Base-by-base conservation (phyloP, 1,140 invertebrate genomes). In the Plodia interpunctella region DNA sequence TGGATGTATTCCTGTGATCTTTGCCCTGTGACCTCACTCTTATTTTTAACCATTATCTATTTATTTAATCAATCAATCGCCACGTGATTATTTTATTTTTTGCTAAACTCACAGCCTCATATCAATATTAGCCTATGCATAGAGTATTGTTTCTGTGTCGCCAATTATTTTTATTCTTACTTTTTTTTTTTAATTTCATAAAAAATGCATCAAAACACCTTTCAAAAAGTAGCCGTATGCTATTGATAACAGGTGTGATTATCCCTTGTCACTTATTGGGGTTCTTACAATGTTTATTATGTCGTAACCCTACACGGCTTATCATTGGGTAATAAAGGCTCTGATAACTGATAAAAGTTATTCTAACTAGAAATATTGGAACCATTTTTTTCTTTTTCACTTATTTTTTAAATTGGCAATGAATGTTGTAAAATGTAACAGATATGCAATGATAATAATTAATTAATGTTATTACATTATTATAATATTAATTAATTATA, bases 41-140 rank as follows among this genome's bases (percentile, higher is more conserved):
- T 80, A 62, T 64, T 38, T 58, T 63, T 62, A 62, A 60, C 69
- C 70, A 77, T 79, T 74, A 67, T 80, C 74, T 79, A 75, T 82
- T 80, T 76, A 77, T 75, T 81, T 76, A 83, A 77, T 80, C 79
- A 83, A 77, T 80, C 79, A 78, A 84, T 78, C 81, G 78, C 79
- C 83, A 82, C 82, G 78, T 85, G 82, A 80, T 73, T 74, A 62
- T 71, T 80, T 87, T 88, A 81, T 84, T 87, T n/a, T 85, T 87
- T 86, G 84, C 84, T 87, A 87, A 25, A 89, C 87, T 89, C 87
- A 89, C 87, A 89, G 87, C 87, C 87, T 77, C 83, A 85, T 77
- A 78, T 87, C 74, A 87, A 87, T 44, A 44, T 89, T 89, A 89
- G 87, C 87, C 87, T 89, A 89, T 89, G 86, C 86, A 73, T 81